Base-by-base conservation (phyloP, 1,140 invertebrate genomes). In the Hetaerina americana region DNA sequence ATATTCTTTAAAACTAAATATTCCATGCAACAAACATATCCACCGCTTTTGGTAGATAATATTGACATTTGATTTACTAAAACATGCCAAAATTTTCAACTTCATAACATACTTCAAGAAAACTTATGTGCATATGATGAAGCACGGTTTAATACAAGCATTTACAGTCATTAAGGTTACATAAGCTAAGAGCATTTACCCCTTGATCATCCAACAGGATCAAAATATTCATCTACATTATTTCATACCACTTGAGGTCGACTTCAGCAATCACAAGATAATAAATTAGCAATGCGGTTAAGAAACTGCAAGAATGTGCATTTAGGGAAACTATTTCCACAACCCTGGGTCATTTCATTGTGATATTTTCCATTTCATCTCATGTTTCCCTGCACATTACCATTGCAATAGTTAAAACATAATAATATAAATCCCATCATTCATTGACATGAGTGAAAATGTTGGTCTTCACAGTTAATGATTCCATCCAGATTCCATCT, bases 161-260 rank as follows among this genome's bases (percentile, higher is more conserved):
- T 57, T 57, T 57, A 57, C 40, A 57, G 40, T 57, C 40, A 57
- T 57, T 57, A 57, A 57, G 40, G 40, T 57, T 57, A 57, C 40
- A 57, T 57, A 57, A 57, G 40, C 40, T 57, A 57, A 57, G 15
- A 57, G 40, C 40, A 57, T 57, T 57, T 57, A 57, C 40, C 40
- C n/a, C 40, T 18, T 57, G 40, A 57, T 57, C 40, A 57, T 57
- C 40, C 40, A 57, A 57, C 40, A 57, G 40, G 40, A 57, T 57
- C 40, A 57, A 57, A 57, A 57, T 57, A 57, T 57, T 57, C 40
- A 57, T 57, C 40, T 57, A 57, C 40, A 57, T 57, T 57, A 57
- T 57, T 57, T 57, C 40, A 57, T 57, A n/a, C 22, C 40, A 57
- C 40, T 57, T 57, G 22, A 57, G 22, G 40, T 57, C 15, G 40